phyloP scores from a whole-genome alignment of 2,888 invertebrate genomes.

The Agrotis exclamationis region DNA sequence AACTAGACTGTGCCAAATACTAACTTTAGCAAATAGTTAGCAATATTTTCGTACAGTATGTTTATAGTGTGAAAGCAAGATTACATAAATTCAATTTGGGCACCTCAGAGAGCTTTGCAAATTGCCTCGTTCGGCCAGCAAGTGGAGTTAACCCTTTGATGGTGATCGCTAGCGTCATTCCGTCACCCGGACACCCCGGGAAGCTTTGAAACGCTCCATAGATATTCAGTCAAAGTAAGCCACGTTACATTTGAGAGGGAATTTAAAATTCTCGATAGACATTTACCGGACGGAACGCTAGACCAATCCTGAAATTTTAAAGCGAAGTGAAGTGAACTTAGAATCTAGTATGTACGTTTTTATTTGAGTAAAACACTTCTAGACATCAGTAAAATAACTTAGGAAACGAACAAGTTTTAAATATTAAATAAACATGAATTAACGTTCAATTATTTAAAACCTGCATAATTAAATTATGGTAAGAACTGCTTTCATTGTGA shows the following conservation, averaged over 20 bases:
- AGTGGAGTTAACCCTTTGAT: conserved; percentile 83
- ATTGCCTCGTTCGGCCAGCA: conserved; percentile 81
- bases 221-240: conserved; percentile 67
- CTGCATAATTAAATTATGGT: neutral
- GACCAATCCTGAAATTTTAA: conserved; percentile 68
- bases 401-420: conserved; percentile 1
- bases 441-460: neutral
- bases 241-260: conserved; percentile 57
- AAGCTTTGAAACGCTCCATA: conserved; percentile 70
- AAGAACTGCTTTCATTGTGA: neutral
- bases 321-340: conserved; percentile 41
- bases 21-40: neutral
- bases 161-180: conserved; percentile 76
- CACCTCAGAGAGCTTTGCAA: conserved; percentile 84
- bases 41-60: conserved; percentile 53
- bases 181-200: conserved; percentile 74
- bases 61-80: conserved; percentile 73
- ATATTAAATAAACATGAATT: conserved; percentile 1
- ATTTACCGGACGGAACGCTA: conserved; percentile 60
- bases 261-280: conserved; percentile 72
- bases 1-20: neutral
- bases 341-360: conserved; percentile 13
- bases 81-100: conserved; percentile 88
- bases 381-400: conserved; percentile 3
- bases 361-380: conserved; percentile 22